Evolutionary conservation across 2,113 vertebrate genomes (phyloP).

Genomic region (Spizaetus ornatus): DNA sequence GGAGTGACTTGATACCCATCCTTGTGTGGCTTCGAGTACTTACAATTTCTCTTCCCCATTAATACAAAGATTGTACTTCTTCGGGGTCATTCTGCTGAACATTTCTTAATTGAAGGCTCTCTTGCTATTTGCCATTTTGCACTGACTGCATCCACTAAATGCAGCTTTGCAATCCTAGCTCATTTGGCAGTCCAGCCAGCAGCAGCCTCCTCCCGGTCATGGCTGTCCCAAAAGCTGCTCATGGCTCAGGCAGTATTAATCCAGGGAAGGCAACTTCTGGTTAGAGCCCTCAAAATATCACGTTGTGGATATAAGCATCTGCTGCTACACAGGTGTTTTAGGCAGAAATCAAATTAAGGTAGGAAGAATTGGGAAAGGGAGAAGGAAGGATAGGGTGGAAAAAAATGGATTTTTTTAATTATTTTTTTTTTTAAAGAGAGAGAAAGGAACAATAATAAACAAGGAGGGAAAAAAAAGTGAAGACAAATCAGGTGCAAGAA

Average conservation of each 20-base stretch:
- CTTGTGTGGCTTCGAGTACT: neutral
- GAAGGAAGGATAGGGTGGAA: neutral
- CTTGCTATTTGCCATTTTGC: neutral
- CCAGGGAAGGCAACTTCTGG: neutral
- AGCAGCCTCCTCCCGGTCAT: neutral
- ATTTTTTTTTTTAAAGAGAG: fast-evolving
- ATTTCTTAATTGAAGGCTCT: neutral
- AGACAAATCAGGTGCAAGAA: neutral
- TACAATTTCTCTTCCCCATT: neutral
- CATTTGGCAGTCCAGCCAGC: neutral
- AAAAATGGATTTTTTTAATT: neutral
- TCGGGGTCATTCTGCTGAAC: neutral
- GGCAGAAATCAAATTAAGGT: neutral
- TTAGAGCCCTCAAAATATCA: neutral
- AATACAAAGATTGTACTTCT: neutral
- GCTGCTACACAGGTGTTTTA: neutral
- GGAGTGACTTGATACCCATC: neutral
- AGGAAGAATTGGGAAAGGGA: neutral
- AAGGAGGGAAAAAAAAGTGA: too few relatives aligned
- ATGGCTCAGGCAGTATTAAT: neutral
- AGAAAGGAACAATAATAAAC: neutral
- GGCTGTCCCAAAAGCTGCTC: neutral
- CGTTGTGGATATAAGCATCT: neutral
- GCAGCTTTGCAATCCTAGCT: neutral
- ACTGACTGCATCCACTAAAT: neutral